Base-by-base conservation (phyloP, 2,888 invertebrate genomes). In the Macroteleia sp. region DNA sequence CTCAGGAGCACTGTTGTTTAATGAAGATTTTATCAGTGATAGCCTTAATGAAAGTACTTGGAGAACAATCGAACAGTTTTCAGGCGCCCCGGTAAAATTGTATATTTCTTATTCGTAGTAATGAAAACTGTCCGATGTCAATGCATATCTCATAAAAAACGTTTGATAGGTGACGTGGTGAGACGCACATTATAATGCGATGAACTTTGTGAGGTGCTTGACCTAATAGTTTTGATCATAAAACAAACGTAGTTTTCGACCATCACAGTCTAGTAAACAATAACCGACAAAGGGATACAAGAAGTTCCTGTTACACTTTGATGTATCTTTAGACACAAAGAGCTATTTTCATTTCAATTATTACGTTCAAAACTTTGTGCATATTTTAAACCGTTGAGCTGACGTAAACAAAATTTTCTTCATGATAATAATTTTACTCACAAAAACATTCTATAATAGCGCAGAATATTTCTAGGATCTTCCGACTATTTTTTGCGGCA, bases 1-100 rank as follows among this genome's bases (percentile, higher is more conserved):
- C 83, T 90, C 92, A 17, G 94, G 94, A 0, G 92, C 94, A 80
- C 86, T 95, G 28, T 90, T 96, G 25, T 95, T 96, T 73, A 92
- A 93, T 71, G 95, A 95, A 19, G 92, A 93, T 50, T 95, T 95
- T 82, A 92, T 93, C 57, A 82, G 83, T 3, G 85, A 83, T 0
- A 83, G 93, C 0, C 44, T 86, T 0, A 84, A 93, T 67, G 91
- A 92, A 0, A 92, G 92, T n/a, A 89, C 92, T 20, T 95, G 94
- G 94, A 92, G 91, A 5, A 91, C 92, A 10, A 93, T 94, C 82
- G 92, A 93, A 71, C 93, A 92, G 84, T 94, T 95, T 85, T 92
- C 94, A 10, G 93, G 92, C 0, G 92, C 92, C 75, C 95, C 95
- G 59, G 95, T 95, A 90, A 92, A 92, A 25, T 25, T n/a, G n/a